Conservation (phyloP, 2,888 invertebrate genomes). For the Phanerotoma sp. region DNA sequence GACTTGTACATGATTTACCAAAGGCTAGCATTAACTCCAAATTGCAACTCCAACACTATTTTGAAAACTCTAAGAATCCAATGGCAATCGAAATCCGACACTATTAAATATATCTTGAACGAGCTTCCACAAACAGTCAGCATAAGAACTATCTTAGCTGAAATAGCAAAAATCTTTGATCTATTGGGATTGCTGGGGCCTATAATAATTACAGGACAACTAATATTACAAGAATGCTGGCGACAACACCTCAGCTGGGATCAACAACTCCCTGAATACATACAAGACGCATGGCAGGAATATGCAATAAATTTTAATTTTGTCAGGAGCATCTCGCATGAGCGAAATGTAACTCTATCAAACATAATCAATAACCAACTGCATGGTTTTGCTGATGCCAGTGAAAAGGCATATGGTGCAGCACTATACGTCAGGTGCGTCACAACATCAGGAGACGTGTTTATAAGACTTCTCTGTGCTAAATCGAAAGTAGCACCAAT, state of each 20-base stretch:
- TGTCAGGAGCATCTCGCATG: constrained; percentile 21
- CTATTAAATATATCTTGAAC: constrained; percentile 19
- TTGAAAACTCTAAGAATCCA: constrained; percentile 26
- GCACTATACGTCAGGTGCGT: constrained; percentile 30
- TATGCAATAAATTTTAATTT: constrained; percentile 6
- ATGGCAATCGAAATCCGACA: constrained; percentile 25
- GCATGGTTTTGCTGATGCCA: constrained; percentile 38
- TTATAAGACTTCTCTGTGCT: constrained; percentile 26
- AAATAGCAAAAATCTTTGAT: constrained; percentile 32
- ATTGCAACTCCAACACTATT: not conserved
- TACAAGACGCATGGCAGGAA: constrained; percentile 22
- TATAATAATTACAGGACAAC: constrained; percentile 3
- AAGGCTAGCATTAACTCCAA: too few species aligned
- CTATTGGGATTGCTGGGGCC: constrained; percentile 10
- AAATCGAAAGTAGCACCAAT: constrained; percentile 25
- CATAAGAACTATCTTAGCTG: constrained; percentile 15
- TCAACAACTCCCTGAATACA: constrained; percentile 12
- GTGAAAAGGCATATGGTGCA: constrained; percentile 35
- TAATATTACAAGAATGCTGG: constrained; percentile 23
- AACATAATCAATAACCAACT: constrained; percentile 9
- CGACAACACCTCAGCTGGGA: constrained; percentile 16
- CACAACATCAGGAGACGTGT: constrained; percentile 33
- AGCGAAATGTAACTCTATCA: constrained; percentile 15
- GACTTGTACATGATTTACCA: not conserved
- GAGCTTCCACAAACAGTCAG: constrained; percentile 2